Conservation (phyloP, 2,797 vertebrate species). For the Tokudaia muenninki region DNA sequence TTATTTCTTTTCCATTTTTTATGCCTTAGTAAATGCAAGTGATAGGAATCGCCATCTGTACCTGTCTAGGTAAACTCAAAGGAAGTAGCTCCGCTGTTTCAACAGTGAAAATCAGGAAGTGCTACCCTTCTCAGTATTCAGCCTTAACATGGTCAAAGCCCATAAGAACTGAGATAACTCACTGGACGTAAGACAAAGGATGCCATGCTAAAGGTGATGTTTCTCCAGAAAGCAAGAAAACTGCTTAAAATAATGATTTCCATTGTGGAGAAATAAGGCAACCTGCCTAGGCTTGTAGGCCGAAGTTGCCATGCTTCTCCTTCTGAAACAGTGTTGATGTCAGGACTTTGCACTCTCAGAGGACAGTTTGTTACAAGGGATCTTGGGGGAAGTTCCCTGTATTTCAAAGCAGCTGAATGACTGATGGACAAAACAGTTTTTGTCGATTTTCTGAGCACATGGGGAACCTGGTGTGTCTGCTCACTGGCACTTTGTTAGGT, state of each 20-base stretch:
- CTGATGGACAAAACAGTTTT: background rate
- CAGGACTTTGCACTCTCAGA: background rate
- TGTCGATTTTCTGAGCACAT: background rate
- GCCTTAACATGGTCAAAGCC: background rate
- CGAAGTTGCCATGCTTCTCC: background rate
- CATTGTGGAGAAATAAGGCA: background rate
- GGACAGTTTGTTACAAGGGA: background rate
- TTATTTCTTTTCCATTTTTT: background rate
- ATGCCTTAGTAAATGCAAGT: background rate
- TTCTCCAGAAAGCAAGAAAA: background rate
- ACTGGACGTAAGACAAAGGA: background rate
- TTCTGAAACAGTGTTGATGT: background rate
- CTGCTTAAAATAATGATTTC: background rate
- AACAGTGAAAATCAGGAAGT: background rate
- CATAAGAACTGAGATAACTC: background rate
- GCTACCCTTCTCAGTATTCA: background rate
- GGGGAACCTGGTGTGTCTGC: background rate
- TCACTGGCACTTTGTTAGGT: background rate
- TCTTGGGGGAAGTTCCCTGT: background rate
- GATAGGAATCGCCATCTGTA: background rate
- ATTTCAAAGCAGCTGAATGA: background rate
- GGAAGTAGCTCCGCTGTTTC: background rate
- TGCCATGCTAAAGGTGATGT: background rate
- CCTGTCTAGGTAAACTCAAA: constrained; percentile 37
- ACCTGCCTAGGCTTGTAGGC: background rate